phyloP scores from a whole-genome alignment of 2,888 invertebrate genomes.

The Drosophila birchii region DNA sequence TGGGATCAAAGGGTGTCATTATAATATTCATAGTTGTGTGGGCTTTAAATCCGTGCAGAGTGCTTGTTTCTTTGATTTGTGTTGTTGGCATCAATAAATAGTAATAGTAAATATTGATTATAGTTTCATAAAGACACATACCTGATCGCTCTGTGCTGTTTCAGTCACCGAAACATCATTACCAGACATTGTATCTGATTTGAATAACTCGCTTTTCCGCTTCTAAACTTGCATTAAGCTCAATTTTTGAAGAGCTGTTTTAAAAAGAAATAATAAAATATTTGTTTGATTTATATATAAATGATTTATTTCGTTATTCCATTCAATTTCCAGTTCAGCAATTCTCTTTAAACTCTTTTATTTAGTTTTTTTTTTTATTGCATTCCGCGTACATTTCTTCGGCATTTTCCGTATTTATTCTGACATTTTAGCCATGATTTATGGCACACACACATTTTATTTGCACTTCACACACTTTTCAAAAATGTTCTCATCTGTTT shows the following conservation, averaged over 20 bases:
- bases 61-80: neutral
- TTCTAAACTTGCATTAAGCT: constrained; percentile 52
- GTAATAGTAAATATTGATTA: neutral
- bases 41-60: constrained; percentile 24
- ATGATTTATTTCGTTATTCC: constrained; percentile 15
- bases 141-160: constrained; percentile 76
- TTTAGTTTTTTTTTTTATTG: neutral
- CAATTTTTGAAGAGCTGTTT: constrained; percentile 14
- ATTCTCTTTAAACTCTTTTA: constrained; percentile 14
- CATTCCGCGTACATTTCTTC: constrained; percentile 25
- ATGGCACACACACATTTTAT: constrained; percentile 39
- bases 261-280: constrained; percentile 8
- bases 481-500: constrained; percentile 34
- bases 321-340: constrained; percentile 28
- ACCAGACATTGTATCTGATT: constrained; percentile 63
- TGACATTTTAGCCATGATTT: constrained; percentile 41
- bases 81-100: neutral
- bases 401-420: constrained; percentile 27
- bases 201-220: constrained; percentile 16
- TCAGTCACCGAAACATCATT: constrained; percentile 73
- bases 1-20: constrained; percentile 29
- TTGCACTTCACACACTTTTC: constrained; percentile 34
- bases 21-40: constrained; percentile 13
- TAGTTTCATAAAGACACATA: constrained; percentile 43
- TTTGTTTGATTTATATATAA: constrained; percentile 6